Percentiles rank a stretch among this genome's conserved stretches.
Evolutionary conservation across 1,140 invertebrate genomes (phyloP).

Genomic region (Subanguina moxae): DNA sequence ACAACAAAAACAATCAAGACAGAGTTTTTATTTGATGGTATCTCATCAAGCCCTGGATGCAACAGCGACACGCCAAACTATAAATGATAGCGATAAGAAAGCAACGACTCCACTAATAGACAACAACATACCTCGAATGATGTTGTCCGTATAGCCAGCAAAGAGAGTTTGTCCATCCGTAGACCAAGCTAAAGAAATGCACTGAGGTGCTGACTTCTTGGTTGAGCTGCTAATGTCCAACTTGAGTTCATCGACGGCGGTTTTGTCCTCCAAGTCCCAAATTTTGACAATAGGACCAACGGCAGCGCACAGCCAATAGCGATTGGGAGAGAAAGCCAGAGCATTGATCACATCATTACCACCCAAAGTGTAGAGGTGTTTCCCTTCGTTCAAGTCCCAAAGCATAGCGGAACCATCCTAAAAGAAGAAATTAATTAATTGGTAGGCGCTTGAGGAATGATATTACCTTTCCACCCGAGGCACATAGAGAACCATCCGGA

Average conservation of each 20-base stretch:
- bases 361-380: conserved; percentile 95
- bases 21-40: not conserved
- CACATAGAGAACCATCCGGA: conserved; percentile 97
- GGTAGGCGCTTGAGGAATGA: conserved; percentile 3
- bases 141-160: conserved; percentile 96
- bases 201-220: conserved; percentile 74
- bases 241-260: conserved; percentile 94
- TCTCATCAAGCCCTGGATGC: not conserved
- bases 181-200: conserved; percentile 95
- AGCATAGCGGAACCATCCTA: conserved; percentile 97
- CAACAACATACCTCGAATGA: conserved; percentile 95
- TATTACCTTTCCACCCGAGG: conserved; percentile 88
- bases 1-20: conserved; percentile 10
- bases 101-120: not conserved
- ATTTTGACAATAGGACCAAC: conserved; percentile 95
- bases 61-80: not conserved
- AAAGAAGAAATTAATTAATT: conserved; percentile 27
- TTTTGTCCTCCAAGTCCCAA: conserved; percentile 99
- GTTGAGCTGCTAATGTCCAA: conserved; percentile 78
- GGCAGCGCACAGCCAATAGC: conserved; percentile 99
- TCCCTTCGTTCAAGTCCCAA: conserved; percentile 99
- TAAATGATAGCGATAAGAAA: not conserved
- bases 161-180: conserved; percentile 97
- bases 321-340: conserved; percentile 96
- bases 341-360: conserved; percentile 97